These are phyloP conservation scores for Ophthalmolycus amberensis DNA, from an alignment of 2,113 vertebrate genomes.

Conservation along the genomic window DNA sequence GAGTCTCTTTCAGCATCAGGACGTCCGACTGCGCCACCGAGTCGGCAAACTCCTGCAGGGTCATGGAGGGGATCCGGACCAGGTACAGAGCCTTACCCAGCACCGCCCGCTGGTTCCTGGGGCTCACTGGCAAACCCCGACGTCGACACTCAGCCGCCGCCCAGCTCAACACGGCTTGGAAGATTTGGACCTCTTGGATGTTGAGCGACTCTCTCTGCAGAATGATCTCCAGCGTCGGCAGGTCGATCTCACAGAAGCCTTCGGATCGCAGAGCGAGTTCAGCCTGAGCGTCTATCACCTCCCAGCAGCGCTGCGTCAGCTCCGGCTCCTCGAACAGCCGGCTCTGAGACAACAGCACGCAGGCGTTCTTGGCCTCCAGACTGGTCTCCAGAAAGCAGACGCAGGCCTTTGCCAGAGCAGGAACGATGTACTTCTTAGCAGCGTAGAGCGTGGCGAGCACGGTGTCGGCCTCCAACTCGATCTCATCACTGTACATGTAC, in stretches of 20 bases:
- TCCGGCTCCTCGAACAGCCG: conserved; percentile 95
- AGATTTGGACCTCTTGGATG: conserved; percentile 90
- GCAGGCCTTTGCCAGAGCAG: conserved; percentile 92
- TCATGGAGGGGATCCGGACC: conserved; percentile 93
- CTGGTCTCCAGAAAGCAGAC: conserved; percentile 95
- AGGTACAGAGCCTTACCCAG: conserved; percentile 91
- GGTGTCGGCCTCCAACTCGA: conserved; percentile 94
- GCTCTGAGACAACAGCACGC: conserved; percentile 94
- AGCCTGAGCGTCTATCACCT: conserved; percentile 95
- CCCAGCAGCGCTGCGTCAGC: conserved; percentile 82
- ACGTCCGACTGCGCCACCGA: conserved; percentile 92
- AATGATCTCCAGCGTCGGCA: conserved; percentile 92
- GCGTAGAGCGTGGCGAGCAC: conserved; percentile 94
- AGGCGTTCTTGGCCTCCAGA: conserved; percentile 94
- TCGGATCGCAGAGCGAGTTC: conserved; percentile 92
- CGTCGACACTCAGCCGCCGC: conserved; percentile 91
- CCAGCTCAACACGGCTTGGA: conserved; percentile 91
- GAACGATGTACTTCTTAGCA: conserved; percentile 97
- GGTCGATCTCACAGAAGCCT: conserved; percentile 94
- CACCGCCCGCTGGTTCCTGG: conserved; percentile 88
- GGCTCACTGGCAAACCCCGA: conserved; percentile 84
- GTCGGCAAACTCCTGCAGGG: conserved; percentile 93
- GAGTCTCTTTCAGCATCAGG: conserved; percentile 92
- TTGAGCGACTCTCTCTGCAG: conserved; percentile 92
- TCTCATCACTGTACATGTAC: conserved; percentile 97